Conservation (phyloP, 2,797 vertebrate species). For the Centroberyx gerrardi region DNA sequence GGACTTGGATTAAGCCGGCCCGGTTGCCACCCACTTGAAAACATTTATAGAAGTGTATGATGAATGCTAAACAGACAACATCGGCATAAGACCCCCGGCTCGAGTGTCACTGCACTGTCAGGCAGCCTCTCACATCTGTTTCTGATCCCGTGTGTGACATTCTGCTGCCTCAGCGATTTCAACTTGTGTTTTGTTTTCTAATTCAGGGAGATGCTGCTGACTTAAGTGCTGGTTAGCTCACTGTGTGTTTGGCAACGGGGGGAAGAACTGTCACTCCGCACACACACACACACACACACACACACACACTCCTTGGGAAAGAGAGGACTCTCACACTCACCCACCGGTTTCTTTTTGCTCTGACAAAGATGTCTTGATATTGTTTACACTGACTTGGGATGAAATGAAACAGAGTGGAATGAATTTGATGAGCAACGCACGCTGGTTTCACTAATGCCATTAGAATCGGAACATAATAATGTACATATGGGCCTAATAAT, state of each 20-base stretch:
- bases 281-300: no score
- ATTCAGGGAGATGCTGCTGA: constrained; percentile 72
- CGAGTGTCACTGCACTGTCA: constrained; percentile 47
- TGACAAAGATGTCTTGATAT: constrained; percentile 26
- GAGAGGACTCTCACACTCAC: constrained; percentile 36
- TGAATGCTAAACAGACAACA: constrained; percentile 69
- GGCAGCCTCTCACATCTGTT: constrained; percentile 69
- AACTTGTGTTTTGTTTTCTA: constrained; percentile 73
- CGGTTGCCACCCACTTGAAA: constrained; percentile 62
- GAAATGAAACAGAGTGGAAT: constrained; percentile 3
- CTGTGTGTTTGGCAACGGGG: constrained; percentile 48
- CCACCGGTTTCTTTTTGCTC: constrained; percentile 2
- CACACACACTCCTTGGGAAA: no score
- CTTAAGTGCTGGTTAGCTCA: constrained; percentile 65
- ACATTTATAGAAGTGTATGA: constrained; percentile 65
- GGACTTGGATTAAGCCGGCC: constrained; percentile 33
- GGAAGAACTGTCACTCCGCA: constrained; percentile 15
- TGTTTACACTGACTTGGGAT: constrained; percentile 23
- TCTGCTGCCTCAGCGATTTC: constrained; percentile 77
- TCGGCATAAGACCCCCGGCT: constrained; percentile 40
- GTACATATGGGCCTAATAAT: no score
- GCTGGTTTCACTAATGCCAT: neutral
- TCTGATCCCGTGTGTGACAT: constrained; percentile 64
- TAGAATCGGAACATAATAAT: no score
- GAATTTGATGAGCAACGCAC: neutral